Evolutionary conservation across 2,888 invertebrate genomes (phyloP).

Genomic region (Xiphydria camelus): DNA sequence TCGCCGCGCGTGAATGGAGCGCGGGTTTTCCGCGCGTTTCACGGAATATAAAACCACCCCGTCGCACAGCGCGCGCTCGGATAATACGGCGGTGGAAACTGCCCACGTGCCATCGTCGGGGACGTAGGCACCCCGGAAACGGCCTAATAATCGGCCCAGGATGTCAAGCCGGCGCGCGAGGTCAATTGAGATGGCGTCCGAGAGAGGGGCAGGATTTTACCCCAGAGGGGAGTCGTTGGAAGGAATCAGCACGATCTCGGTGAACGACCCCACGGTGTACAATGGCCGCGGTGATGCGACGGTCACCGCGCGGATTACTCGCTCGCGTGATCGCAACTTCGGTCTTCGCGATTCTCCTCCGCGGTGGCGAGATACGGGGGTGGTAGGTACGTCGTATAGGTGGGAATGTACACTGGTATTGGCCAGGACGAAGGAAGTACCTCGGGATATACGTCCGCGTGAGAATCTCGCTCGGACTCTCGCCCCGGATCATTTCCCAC

Average conservation of each 20-base stretch:
- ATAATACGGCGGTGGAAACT: too few species aligned
- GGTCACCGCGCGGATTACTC: conserved; percentile 19
- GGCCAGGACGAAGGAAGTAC: too few species aligned
- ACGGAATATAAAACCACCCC: too few species aligned
- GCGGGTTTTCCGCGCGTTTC: too few species aligned
- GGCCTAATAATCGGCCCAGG: conserved; percentile 33
- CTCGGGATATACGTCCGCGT: too few species aligned
- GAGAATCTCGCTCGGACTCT: too few species aligned
- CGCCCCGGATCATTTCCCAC: not conserved
- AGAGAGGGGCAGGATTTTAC: conserved; percentile 25
- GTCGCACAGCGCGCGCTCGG: too few species aligned
- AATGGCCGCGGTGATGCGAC: conserved; percentile 21
- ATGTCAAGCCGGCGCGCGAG: conserved; percentile 10
- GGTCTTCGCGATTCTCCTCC: conserved; percentile 15
- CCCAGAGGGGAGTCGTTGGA: conserved; percentile 26
- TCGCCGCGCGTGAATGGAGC: too few species aligned
- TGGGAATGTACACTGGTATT: too few species aligned
- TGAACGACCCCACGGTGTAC: conserved; percentile 29
- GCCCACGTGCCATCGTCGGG: too few species aligned
- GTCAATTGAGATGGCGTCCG: conserved; percentile 23
- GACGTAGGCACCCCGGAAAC: conserved; percentile 10
- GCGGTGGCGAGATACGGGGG: not conserved
- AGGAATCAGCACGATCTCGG: conserved; percentile 40
- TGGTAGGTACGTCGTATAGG: too few species aligned
- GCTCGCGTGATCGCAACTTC: too few species aligned